Percentiles rank a stretch among this genome's conserved stretches.
These are phyloP conservation scores for Drosophila acutilabella DNA, from an alignment of 2,888 invertebrate genomes.

Conservation along the genomic window DNA sequence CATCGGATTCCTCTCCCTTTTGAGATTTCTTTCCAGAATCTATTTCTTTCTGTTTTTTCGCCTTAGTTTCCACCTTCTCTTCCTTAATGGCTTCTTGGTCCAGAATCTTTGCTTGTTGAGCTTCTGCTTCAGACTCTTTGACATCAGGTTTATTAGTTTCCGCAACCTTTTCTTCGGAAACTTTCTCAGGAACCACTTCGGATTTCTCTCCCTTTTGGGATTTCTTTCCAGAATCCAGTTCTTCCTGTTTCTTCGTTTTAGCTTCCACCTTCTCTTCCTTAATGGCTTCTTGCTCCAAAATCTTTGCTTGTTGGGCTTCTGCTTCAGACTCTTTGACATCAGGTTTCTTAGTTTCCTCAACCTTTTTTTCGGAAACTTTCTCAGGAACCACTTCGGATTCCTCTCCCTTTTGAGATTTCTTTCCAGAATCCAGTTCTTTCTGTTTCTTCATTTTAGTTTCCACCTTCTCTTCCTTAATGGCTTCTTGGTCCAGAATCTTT, in stretches of 20 bases:
- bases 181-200: conserved; percentile 15
- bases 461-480: conserved; percentile 18
- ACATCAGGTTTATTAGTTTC: conserved; percentile 8
- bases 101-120: not conserved
- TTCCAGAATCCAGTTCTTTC: conserved; percentile 8
- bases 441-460: conserved; percentile 37
- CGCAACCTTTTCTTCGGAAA: conserved; percentile 21
- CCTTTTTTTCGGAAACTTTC: conserved; percentile 47
- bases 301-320: conserved; percentile 12
- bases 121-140: conserved; percentile 10
- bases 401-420: conserved; percentile 11
- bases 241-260: too few relatives aligned
- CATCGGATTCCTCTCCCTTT: too few relatives aligned
- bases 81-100: conserved; percentile 28
- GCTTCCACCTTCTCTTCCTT: too few relatives aligned
- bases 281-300: conserved; percentile 20
- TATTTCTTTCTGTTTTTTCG: too few relatives aligned
- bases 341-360: conserved; percentile 10
- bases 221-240: conserved; percentile 4
- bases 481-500: conserved; percentile 18
- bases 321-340: conserved; percentile 16
- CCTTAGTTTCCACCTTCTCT: too few relatives aligned
- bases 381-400: conserved; percentile 35
- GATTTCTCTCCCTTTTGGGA: not conserved
- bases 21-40: too few relatives aligned